Conservation (phyloP, 2,113 vertebrate genomes). For the Callocephalon fimbriatum region DNA sequence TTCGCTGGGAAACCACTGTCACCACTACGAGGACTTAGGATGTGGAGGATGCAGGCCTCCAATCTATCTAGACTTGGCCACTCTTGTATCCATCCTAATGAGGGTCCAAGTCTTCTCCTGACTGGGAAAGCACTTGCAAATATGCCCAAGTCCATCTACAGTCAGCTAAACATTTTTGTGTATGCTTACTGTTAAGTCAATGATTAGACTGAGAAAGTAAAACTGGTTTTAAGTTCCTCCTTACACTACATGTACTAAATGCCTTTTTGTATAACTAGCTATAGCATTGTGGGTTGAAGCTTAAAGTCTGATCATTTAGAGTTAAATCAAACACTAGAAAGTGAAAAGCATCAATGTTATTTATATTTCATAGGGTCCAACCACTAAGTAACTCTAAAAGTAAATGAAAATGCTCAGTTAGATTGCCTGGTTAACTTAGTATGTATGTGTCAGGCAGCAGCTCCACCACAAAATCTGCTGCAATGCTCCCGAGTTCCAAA, state of each 20-base stretch:
- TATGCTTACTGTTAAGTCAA: background rate
- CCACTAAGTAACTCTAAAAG: background rate
- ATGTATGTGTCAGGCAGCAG: background rate
- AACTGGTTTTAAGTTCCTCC: background rate
- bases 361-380: background rate
- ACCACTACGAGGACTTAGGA: background rate
- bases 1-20: background rate
- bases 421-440: background rate
- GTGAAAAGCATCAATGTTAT: background rate
- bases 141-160: background rate
- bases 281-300: background rate
- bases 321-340: background rate
- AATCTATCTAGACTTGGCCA: background rate
- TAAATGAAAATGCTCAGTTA: background rate
- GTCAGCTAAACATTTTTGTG: background rate
- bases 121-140: background rate
- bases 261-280: background rate
- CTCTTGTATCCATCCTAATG: background rate
- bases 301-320: background rate
- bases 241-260: background rate
- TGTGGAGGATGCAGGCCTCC: background rate
- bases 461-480: background rate
- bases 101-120: background rate
- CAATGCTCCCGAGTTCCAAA: background rate
- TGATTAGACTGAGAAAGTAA: background rate